Conservation (phyloP, 1,140 invertebrate genomes). For the Eulimnadia texana region DNA sequence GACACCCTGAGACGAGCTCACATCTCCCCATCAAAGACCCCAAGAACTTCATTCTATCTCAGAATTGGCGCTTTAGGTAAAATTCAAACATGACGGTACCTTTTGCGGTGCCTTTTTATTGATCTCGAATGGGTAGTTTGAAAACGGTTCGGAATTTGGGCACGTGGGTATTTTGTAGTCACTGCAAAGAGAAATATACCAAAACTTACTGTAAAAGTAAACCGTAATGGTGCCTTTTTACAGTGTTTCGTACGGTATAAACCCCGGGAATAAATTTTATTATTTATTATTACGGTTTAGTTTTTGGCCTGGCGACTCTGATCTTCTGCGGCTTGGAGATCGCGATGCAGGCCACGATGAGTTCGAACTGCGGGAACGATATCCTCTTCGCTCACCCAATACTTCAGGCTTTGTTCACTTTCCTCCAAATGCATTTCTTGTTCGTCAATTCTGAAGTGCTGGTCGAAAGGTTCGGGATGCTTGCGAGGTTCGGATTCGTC, state of each 20-base stretch:
- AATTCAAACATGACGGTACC: background rate
- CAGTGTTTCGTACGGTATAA: too few relatives aligned
- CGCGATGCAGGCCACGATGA: slow-evolving; percentile 45
- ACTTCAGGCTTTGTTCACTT: slow-evolving; percentile 50
- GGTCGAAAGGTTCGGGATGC: slow-evolving; percentile 37
- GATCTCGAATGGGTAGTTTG: background rate
- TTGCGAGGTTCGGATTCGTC: slow-evolving; percentile 41
- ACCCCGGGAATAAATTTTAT: too few relatives aligned
- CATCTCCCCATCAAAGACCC: slow-evolving; percentile 36
- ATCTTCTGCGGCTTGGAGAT: slow-evolving; percentile 49
- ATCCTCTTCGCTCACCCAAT: slow-evolving; percentile 44
- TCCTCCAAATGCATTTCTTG: slow-evolving; percentile 52
- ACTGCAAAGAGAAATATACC: too few relatives aligned
- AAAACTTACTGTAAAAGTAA: too few relatives aligned
- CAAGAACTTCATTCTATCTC: slow-evolving; percentile 47
- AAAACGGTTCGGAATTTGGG: slow-evolving; percentile 1
- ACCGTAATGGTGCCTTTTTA: too few relatives aligned
- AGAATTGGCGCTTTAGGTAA: slow-evolving; percentile 48
- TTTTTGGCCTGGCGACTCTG: slow-evolving; percentile 47
- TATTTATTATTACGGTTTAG: slow-evolving; percentile 27
- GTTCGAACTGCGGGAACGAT: slow-evolving; percentile 37
- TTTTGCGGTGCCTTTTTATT: too few relatives aligned
- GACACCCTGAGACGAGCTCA: slow-evolving; percentile 41
- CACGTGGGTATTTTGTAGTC: too few relatives aligned
- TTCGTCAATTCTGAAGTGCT: slow-evolving; percentile 53